Conservation (phyloP, 2,888 invertebrate genomes). For the Tenthredo notha region DNA sequence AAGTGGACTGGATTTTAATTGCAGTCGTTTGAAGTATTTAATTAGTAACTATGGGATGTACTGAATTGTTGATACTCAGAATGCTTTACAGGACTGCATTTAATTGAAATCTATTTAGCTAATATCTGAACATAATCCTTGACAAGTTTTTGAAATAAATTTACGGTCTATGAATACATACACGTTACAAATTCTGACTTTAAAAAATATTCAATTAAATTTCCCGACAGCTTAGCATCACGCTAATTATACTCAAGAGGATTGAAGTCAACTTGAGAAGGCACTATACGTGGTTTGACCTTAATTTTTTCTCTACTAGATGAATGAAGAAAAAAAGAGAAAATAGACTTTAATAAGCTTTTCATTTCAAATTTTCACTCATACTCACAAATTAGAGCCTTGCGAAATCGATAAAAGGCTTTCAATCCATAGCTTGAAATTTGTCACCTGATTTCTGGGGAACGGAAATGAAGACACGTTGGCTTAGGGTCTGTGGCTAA, state of each 20-base stretch:
- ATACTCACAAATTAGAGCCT: neutral
- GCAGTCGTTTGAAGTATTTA: neutral
- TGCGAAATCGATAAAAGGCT: neutral
- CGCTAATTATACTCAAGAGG: conserved; percentile 3
- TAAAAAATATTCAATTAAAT: neutral
- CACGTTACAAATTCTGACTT: neutral
- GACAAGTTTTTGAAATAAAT: neutral
- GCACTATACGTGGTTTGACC: neutral
- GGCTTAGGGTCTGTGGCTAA: neutral
- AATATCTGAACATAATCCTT: neutral
- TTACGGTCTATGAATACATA: neutral
- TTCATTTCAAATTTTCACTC: neutral
- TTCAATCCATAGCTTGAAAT: neutral
- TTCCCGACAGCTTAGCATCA: neutral
- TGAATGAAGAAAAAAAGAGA: neutral
- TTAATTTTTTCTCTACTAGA: neutral
- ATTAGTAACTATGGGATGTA: neutral
- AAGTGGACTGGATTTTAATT: neutral
- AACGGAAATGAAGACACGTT: conserved; percentile 2
- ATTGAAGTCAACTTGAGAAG: neutral
- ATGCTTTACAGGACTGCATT: neutral
- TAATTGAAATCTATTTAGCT: neutral
- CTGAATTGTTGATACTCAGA: neutral
- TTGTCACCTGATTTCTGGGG: neutral
- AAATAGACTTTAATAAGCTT: neutral